phyloP scores from a whole-genome alignment of 2,113 vertebrate species.

The Callorhinus ursinus region DNA sequence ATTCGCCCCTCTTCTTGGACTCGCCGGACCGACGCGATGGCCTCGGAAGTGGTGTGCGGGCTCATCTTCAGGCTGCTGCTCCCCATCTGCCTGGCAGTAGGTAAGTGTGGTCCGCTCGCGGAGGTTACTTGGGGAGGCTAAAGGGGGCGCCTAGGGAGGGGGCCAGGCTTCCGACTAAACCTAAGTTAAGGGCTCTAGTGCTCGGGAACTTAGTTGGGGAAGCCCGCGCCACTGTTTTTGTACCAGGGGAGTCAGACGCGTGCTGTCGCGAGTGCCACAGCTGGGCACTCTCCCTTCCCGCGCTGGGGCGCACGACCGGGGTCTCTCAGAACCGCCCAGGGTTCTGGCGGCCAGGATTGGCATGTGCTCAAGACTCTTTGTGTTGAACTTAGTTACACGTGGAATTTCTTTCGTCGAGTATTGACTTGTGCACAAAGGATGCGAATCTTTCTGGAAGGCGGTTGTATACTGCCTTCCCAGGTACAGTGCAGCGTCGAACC shows the following conservation, averaged over 20 bases:
- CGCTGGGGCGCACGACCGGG: neutral
- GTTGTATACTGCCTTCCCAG: too few species aligned
- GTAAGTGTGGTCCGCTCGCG: slow-evolving; percentile 84
- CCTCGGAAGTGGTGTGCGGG: slow-evolving; percentile 96
- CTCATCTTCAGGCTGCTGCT: slow-evolving; percentile 96
- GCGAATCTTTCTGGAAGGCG: neutral
- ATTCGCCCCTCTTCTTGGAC: neutral
- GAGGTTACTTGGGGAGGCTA: neutral
- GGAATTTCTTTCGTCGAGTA: neutral
- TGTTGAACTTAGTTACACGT: neutral
- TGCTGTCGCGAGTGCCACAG: neutral
- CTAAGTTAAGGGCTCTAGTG: too few species aligned
- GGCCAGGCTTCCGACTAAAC: neutral
- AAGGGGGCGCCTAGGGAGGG: neutral
- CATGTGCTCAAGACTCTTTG: neutral
- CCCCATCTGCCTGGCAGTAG: slow-evolving; percentile 94
- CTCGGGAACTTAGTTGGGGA: accelerated
- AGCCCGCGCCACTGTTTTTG: neutral
- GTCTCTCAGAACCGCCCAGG: neutral
- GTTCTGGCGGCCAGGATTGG: accelerated
- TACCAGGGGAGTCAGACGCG: neutral
- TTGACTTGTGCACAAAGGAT: neutral
- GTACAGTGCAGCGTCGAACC: neutral
- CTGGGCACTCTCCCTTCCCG: neutral
- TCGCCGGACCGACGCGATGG: slow-evolving; percentile 86